Percentiles rank a stretch among this genome's conserved stretches.
These are phyloP conservation scores for Paramacrobiotus metropolitanus DNA, from an alignment of 1,140 invertebrate species.

Conservation along the genomic window DNA sequence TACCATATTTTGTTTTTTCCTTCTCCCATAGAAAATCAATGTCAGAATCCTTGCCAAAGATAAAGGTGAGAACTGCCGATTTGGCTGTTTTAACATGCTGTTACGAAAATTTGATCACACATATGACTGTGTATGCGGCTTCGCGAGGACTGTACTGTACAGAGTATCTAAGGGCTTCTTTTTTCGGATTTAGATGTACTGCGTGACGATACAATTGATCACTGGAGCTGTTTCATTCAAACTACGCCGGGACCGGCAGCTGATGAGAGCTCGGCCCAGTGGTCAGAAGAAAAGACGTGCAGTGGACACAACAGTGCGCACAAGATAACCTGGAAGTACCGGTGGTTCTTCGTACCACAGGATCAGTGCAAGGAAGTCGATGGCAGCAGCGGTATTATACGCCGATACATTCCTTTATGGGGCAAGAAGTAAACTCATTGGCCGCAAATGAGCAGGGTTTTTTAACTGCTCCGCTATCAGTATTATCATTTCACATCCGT, in stretches of 20 bases:
- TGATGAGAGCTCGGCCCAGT: neutral
- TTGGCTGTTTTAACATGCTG: no score
- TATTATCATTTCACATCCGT: no score
- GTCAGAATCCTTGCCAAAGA: neutral
- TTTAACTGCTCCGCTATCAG: no score
- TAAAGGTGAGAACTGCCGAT: no score
- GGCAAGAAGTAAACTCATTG: no score
- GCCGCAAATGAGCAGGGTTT: no score
- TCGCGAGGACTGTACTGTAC: no score
- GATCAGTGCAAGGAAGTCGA: neutral
- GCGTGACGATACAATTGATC: neutral
- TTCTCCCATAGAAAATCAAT: neutral
- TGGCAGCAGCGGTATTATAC: neutral
- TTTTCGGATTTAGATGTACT: neutral
- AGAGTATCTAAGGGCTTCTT: no score
- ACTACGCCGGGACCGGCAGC: neutral
- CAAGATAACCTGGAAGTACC: slow-evolving; percentile 4
- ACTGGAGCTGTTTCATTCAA: neutral
- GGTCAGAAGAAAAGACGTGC: neutral
- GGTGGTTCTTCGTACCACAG: neutral
- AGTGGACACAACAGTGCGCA: neutral
- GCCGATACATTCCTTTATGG: neutral
- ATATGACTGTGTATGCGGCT: no score
- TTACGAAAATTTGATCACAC: no score
- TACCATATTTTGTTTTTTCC: no score